Evolutionary conservation across 2,888 invertebrate species (phyloP).

Genomic region (Poecilobothrus nobilitatus): DNA sequence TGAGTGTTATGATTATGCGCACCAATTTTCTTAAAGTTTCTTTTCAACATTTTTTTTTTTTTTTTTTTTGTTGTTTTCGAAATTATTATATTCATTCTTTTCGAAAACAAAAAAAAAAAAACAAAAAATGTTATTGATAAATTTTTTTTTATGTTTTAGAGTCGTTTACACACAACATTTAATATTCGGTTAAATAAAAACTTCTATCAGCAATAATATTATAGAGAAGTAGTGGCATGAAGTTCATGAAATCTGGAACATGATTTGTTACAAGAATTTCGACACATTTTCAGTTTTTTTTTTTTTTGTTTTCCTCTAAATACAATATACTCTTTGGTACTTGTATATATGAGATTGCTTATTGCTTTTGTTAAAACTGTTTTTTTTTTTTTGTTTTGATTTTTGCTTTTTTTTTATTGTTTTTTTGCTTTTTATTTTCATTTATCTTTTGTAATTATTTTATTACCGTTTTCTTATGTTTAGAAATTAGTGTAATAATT

Average conservation of each 20-base stretch:
- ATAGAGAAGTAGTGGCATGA: background rate
- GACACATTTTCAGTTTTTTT: background rate
- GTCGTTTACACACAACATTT: background rate
- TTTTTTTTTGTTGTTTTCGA: no score
- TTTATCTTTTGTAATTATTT: no score
- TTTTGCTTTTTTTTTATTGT: no score
- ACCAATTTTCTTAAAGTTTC: background rate
- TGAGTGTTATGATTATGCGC: background rate
- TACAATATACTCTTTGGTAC: no score
- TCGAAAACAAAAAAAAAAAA: background rate
- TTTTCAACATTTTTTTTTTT: background rate
- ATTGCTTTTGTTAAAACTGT: no score
- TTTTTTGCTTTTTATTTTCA: no score
- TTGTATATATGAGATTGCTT: no score
- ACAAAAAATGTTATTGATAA: background rate
- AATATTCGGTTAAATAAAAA: background rate
- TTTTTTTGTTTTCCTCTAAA: no score
- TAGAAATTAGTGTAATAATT: no score
- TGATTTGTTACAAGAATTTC: conserved; percentile 3
- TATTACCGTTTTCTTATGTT: no score
- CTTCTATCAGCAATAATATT: background rate
- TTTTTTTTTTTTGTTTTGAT: no score
- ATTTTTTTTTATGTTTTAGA: background rate
- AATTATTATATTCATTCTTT: no score
- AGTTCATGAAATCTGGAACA: conserved; percentile 1